Evolutionary conservation across 2,888 invertebrate genomes (phyloP).

Genomic region (Nomada lathburiana): DNA sequence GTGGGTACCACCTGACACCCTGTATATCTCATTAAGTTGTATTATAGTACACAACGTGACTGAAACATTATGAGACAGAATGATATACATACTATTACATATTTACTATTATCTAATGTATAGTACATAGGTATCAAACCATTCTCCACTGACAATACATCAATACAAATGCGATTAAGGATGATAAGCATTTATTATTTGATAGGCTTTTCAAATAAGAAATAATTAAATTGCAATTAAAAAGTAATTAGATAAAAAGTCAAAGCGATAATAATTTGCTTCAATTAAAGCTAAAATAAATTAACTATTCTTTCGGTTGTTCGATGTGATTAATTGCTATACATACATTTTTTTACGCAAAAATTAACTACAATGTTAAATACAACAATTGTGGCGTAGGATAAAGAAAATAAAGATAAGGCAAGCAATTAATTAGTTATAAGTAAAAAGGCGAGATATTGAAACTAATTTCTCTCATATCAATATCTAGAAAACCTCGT

Average conservation of each 20-base stretch:
- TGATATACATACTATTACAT: not conserved
- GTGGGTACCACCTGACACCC: no score
- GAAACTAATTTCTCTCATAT: no score
- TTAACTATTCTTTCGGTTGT: not conserved
- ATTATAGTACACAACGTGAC: no score
- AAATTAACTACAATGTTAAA: no score
- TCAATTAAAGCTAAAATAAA: not conserved
- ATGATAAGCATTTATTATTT: not conserved
- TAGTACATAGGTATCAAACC: not conserved
- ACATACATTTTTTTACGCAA: not conserved
- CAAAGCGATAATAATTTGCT: not conserved
- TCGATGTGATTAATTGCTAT: not conserved
- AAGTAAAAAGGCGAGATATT: not conserved
- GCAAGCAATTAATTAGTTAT: no score
- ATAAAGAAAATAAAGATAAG: no score
- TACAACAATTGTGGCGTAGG: no score
- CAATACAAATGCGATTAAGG: not conserved
- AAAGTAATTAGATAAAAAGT: not conserved
- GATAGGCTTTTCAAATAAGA: not conserved
- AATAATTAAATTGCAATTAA: conserved; percentile 6
- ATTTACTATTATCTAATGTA: not conserved
- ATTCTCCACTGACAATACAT: not conserved
- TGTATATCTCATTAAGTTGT: no score
- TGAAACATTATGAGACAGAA: no score
- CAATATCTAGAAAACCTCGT: not conserved